A percentile compares a stretch with the other conserved stretches of the same genome.
phyloP scores from a whole-genome alignment of 2,797 vertebrate genomes.

The Miichthys miiuy region DNA sequence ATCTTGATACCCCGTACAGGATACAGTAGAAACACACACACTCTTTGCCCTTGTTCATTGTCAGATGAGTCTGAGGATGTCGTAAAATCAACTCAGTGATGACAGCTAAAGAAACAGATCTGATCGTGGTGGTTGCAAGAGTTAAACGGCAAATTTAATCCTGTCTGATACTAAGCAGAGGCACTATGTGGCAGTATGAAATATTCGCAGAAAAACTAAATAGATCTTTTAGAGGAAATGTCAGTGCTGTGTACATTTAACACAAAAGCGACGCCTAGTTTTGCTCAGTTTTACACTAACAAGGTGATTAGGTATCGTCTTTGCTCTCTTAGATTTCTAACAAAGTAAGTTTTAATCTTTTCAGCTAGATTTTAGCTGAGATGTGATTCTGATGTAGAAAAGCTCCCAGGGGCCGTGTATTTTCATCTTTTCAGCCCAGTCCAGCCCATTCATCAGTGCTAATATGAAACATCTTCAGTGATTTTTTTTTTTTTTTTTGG shows the following conservation, averaged over 20 bases:
- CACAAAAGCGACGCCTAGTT: neutral
- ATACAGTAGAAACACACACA: neutral
- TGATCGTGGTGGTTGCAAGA: slow-evolving; percentile 13
- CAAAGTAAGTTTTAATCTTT: neutral
- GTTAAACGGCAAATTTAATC: slow-evolving; percentile 52
- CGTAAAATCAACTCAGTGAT: slow-evolving; percentile 4
- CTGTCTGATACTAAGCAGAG: slow-evolving; percentile 39
- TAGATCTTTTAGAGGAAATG: slow-evolving; percentile 34
- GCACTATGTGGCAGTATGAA: slow-evolving; percentile 61
- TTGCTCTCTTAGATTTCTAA: neutral
- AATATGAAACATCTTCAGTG: slow-evolving; percentile 40
- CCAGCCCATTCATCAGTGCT: slow-evolving; percentile 27
- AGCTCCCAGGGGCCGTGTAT: slow-evolving; percentile 31
- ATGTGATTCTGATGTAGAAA: slow-evolving; percentile 26
- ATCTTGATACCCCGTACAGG: neutral
- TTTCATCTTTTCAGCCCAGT: slow-evolving; percentile 27
- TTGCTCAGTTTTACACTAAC: neutral
- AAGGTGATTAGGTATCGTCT: neutral
- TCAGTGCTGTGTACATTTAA: slow-evolving; percentile 34
- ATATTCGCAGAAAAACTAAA: slow-evolving; percentile 53
- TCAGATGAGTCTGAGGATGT: slow-evolving; percentile 10
- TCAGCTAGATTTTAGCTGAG: neutral
- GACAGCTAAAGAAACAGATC: slow-evolving; percentile 21
- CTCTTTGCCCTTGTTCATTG: neutral
- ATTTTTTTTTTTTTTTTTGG: slow-evolving; percentile 7